phyloP scores from a whole-genome alignment of 2,113 vertebrate genomes.

The Chlamydotis undulata region DNA sequence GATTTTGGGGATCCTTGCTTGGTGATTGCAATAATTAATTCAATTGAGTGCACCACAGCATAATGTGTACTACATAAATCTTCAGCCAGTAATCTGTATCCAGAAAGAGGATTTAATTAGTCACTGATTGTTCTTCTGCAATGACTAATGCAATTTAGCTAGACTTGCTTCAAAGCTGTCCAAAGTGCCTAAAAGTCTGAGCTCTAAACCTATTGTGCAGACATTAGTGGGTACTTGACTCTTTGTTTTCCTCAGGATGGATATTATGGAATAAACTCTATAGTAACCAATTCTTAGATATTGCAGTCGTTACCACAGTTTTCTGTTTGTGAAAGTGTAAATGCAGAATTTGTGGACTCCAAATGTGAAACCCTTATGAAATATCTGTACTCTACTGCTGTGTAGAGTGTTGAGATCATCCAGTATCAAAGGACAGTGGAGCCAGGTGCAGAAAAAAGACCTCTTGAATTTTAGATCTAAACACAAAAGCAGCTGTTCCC shows the following conservation, averaged over 20 bases:
- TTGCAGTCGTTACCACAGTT: not conserved
- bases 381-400: not conserved
- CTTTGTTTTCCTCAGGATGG: not conserved
- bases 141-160: slow-evolving; percentile 12
- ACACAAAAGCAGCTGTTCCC: not conserved
- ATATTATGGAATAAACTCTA: slow-evolving; percentile 2
- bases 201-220: not conserved
- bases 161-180: not conserved
- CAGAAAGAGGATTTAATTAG: slow-evolving; percentile 51
- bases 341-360: not conserved
- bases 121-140: slow-evolving; percentile 1
- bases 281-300: not conserved
- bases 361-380: not conserved
- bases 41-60: not conserved
- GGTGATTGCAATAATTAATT: not conserved
- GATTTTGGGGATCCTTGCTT: not conserved
- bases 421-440: not conserved
- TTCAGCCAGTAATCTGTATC: slow-evolving; percentile 5
- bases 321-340: not conserved
- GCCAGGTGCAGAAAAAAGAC: not conserved
- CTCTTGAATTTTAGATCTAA: not conserved
- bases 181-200: not conserved
- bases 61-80: not conserved
- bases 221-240: not conserved
- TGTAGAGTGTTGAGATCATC: not conserved